Base-by-base conservation (phyloP, 1,140 invertebrate genomes). In the Dendrolimus kikuchii region DNA sequence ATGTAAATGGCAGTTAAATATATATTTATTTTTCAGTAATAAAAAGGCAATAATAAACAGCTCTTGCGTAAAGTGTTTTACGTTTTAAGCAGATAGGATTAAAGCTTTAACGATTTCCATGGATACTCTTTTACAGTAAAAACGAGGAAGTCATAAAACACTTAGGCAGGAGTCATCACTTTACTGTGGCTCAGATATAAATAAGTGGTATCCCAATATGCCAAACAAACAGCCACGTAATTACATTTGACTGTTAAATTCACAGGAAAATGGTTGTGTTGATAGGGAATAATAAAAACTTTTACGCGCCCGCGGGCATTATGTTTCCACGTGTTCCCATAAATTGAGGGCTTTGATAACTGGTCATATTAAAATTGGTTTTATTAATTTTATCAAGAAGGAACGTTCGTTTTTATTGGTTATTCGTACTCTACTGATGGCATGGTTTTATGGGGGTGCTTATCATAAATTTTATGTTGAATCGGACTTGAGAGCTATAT, bases 401-500 rank as follows among this genome's bases (percentile, higher is more conserved):
- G 23, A 23, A 23, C 23, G 23, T 23, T 36, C 49, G n/a, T 47
- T 60, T 55, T 49, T 44, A 42, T 50, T 54, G 46, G 55, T 53
- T 41, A 46, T 48, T 53, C 44, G 49, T 50, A 42, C 42, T 48
- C 44, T 55, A 55, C 57, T 53, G 55, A 60, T 58, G 59, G 38
- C 52, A 38, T 40, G 55, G 56, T 50, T 55, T 64, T 64, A 63
- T 51, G 56, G 40, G 44, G 38, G 46, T 53, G 45, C 44, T 64
- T 68, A 65, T 57, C 60, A 49, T 64, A 60, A 64, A 62, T 57
- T 64, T 62, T 42, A 51, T 50, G 49, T 44, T 55, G 55, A 57
- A 62, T 52, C 47, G 46, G 51, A 48, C 44, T 46, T 51, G 55
- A 58, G 48, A 38, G 57, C 46, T 64, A 59, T 64, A 64, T 64